These are phyloP conservation scores for Grapholita molesta DNA, from an alignment of 1,140 invertebrate genomes.

Conservation along the genomic window DNA sequence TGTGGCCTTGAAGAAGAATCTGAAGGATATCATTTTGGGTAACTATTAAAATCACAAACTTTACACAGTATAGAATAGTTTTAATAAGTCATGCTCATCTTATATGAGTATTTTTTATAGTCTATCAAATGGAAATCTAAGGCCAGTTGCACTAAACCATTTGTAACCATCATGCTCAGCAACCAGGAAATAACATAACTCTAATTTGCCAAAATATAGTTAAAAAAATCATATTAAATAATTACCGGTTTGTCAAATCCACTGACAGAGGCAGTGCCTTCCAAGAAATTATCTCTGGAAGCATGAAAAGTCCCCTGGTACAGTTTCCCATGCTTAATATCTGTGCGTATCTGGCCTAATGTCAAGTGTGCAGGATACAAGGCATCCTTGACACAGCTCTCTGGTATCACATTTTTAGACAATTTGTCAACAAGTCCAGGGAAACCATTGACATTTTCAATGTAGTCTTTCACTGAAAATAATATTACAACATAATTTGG, in stretches of 20 bases:
- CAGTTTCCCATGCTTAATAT: constrained; percentile 88
- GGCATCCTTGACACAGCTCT: constrained; percentile 81
- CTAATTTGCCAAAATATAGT: too few species aligned
- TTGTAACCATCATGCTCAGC: too few species aligned
- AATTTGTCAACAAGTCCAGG: constrained; percentile 89
- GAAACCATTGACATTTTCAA: constrained; percentile 82
- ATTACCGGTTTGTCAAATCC: constrained; percentile 85
- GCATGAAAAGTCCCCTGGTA: constrained; percentile 92
- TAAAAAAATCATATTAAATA: background rate
- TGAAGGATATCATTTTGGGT: constrained; percentile 53
- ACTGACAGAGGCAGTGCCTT: constrained; percentile 93
- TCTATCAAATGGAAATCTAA: too few species aligned
- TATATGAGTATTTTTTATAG: too few species aligned
- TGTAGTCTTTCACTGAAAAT: constrained; percentile 84
- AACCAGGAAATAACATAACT: too few species aligned
- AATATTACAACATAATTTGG: constrained; percentile 36
- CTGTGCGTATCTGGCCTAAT: constrained; percentile 85
- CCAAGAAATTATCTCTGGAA: constrained; percentile 95
- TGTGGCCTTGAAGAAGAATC: constrained; percentile 94
- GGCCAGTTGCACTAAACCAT: too few species aligned
- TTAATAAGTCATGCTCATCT: too few species aligned
- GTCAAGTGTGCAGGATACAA: constrained; percentile 93
- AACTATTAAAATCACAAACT: background rate
- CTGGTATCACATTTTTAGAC: constrained; percentile 81
- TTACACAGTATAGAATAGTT: too few species aligned